Evolutionary conservation across 2,113 vertebrate species (phyloP), one percentile per base, ranked within the genome.

Genomic region (Nasalis larvatus): DNA sequence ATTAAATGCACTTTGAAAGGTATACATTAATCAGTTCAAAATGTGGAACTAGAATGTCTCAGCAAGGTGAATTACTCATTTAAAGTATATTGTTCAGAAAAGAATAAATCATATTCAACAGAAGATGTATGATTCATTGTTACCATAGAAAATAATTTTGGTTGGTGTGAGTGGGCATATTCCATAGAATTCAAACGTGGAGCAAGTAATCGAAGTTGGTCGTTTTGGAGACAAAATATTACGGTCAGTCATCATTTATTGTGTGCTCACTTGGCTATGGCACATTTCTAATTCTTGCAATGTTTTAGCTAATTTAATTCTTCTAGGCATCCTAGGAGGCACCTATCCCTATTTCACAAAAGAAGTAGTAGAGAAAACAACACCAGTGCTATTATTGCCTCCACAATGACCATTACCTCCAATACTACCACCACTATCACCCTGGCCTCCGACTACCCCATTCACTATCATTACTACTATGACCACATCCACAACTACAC

Each of bases 41-140:
- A 95, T 68, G 40, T 96, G 4, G 6, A 49, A 81, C 9, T 60
- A 23, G 14, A 91, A 68, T 85, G 25, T 74, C 11, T 63, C 2
- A 60, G 45, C 23, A 58, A 76, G 23, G 77, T 88, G 54, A 95
- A 81, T 81, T 74, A 80, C 32, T 88, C 47, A 91, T 56, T 95
- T 91, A 68, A 84, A 84, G 0, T 18, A n/a, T 30, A 21, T 49
- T 47, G 32, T 54, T 92, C 37, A 7, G 11, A 66, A 94, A 88
- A 84, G 12, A 77, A 60, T 68, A 87, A 69, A 76, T 25, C 23
- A 40, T 30, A 6, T 45, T 96, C 71, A 68, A 27, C 49, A 42
- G 40, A 42, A 42, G 40, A 42, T 42, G 40, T 42, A 42, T 42
- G 40, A 42, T 42, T 42, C 40, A 42, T 42, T 66, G 2, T 58